These are phyloP conservation scores for Junonia oenone DNA, from an alignment of 2,888 invertebrate species.

Conservation along the genomic window DNA sequence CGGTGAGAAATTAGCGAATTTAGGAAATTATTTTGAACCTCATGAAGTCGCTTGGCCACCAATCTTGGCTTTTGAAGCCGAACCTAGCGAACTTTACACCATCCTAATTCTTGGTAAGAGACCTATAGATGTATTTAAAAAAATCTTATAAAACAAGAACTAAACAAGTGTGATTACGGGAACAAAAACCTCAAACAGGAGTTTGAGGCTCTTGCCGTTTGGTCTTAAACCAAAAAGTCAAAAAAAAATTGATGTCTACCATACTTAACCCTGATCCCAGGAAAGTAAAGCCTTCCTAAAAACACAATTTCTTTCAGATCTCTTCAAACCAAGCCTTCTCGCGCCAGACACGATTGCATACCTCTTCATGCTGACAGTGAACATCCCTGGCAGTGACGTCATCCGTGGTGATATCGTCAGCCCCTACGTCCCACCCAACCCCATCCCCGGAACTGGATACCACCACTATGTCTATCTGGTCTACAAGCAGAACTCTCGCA, in stretches of 20 bases:
- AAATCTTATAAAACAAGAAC: no score
- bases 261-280: no score
- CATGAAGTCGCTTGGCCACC: constrained; percentile 3
- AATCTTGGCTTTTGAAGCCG: background rate
- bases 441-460: constrained; percentile 6
- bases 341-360: background rate
- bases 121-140: no score
- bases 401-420: background rate
- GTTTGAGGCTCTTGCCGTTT: no score
- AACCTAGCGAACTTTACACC: background rate
- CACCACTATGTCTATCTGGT: constrained; percentile 4
- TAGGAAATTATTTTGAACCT: background rate
- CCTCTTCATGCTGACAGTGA: background rate
- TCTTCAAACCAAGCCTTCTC: background rate
- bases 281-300: no score
- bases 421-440: background rate
- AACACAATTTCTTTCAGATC: no score
- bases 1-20: background rate
- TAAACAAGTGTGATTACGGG: no score
- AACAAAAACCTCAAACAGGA: no score
- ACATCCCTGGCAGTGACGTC: constrained; percentile 1
- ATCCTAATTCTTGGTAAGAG: background rate
- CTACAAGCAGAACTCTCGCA: background rate
- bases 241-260: no score
- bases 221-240: no score